Percentiles rank a stretch among this genome's conserved stretches.
Evolutionary conservation across 37 sponge, comb jelly and placozoan species (phyloP).

Genomic region (Spongia lamella): DNA sequence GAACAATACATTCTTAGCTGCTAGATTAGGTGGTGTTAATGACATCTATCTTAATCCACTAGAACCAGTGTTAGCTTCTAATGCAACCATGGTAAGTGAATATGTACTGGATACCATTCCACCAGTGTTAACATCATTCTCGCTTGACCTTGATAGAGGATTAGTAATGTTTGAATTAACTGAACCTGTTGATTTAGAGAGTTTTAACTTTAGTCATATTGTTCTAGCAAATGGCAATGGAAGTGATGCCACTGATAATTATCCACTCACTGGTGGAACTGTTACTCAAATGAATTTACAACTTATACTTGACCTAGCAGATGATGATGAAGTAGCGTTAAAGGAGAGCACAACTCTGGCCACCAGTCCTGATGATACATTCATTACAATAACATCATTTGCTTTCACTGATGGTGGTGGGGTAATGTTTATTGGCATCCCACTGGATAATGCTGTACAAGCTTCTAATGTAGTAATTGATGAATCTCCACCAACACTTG

Average conservation of each 20-base stretch:
- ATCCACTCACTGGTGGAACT: conserved; percentile 71
- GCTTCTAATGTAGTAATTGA: conserved; percentile 47
- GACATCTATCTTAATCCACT: conserved; percentile 68
- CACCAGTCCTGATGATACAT: conserved; percentile 44
- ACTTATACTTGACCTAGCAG: conserved; percentile 25
- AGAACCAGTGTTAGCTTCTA: conserved; percentile 19
- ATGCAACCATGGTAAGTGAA: conserved; percentile 49
- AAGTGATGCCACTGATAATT: conserved; percentile 32
- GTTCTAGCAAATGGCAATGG: conserved; percentile 37
- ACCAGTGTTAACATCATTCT: conserved; percentile 52
- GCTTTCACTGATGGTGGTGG: conserved; percentile 62
- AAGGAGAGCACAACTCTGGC: conserved; percentile 56
- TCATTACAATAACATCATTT: conserved; percentile 48
- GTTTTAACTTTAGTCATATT: conserved; percentile 60
- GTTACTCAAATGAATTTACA: conserved; percentile 14
- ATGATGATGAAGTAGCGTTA: conserved; percentile 60
- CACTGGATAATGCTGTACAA: conserved; percentile 29
- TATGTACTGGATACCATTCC: conserved; percentile 54
- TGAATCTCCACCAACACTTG: conserved; percentile 37
- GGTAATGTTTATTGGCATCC: conserved; percentile 56
- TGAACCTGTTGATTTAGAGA: conserved; percentile 62
- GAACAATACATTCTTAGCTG: conserved; percentile 48
- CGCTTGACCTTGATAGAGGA: conserved; percentile 60
- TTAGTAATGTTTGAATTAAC: conserved; percentile 48
- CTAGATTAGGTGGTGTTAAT: conserved; percentile 34